Base-by-base conservation (phyloP, 2,888 invertebrate genomes). In the Drosophila affinis region DNA sequence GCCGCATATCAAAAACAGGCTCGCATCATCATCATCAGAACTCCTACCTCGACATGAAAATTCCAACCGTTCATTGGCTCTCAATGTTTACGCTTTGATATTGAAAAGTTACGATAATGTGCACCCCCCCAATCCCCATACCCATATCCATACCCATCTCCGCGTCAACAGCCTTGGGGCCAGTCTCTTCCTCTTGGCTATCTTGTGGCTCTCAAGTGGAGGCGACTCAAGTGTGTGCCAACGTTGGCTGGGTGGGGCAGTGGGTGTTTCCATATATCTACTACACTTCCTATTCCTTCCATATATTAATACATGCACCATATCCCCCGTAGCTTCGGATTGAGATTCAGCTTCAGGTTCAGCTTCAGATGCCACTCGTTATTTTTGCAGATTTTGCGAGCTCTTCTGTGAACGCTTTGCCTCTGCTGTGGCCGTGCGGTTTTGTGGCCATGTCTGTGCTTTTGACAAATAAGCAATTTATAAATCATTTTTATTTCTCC, bases 381-480 rank as follows among this genome's bases (percentile, higher is more conserved):
- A 68, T 57, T 32, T 5, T 2, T 46, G 17, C 47, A 68, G 51
- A 51, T 51, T 29, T 29, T 59, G 27, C 39, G 2, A 7, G 39
- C 39, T 39, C 34, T 34, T 34, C 34, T 14, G 34, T 14, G 34
- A 12, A 12, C 29, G 9, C 9, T 29, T 29, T 29, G 29, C 2
- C 9, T 1, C 29, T 29, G 29, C 32, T 32, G 4, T 12, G 34
- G 34, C 34, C 34, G 34, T 34, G 34, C 14, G 34, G 34, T 34
- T 51, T 18, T 39, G 27, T n/a, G 51, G 21, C 9, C n/a, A n/a
- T 46, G 45, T 44, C 27, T 62, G 58, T 72, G 72, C 56, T 72
- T 62, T 59, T 72, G 72, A 72, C 72, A 72, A 72, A 72, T 72
- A 72, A 72, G 63, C 72, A 72, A 63, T 72, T 72, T 72, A 63